Evolutionary conservation across 2,113 vertebrate species (phyloP), one percentile per base, ranked within the genome.

Genomic region (Empidonax alnorum): DNA sequence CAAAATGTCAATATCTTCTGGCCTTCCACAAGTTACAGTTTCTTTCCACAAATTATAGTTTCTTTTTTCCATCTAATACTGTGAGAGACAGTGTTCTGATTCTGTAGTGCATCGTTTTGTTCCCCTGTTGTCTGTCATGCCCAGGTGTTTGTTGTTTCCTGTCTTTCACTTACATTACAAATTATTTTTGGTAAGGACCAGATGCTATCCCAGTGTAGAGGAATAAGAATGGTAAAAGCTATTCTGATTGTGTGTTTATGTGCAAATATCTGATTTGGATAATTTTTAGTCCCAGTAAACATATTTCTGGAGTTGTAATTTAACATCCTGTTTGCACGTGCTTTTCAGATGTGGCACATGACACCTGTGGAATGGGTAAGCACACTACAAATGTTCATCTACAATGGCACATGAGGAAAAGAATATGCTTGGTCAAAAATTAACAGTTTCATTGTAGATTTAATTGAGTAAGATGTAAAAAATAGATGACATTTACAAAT

Each of bases 81-180:
- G 10, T 2, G 5, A 52, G 20, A 86, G 33, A 37, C 5, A 12
- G 19, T 53, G 68, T 49, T 14, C 42, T 44, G 13, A 28, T 55
- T 41, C 17, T 31, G 10, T 14, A 81, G 41, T 12, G 3, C 23
- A 19, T 37, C 0, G 0, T 12, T 90, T 33, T 1, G 2, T 59
- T 78, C 55, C n/a, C 18, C 42, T 73, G 28, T 16, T 71, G 14
- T 75, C 68, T 84, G n/a, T 67, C 47, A 50, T 61, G 50, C 33
- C 20, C 35, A 82, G 33, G 44, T 78, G 59, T 41, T 58, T 21
- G 13, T 35, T 73, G 47, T 53, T 15, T 67, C 37, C 52, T 62
- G 20, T 42, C 47, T 93, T 53, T 76, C 28, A 47, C 18, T 80
- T 81, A 8, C 18, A 12, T 23, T 62, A 49, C 33, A 92, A 58